Percentiles rank a stretch among this genome's conserved stretches.
These are phyloP conservation scores for Helobdella robusta DNA, from an alignment of 2,888 invertebrate species.

Conservation along the genomic window DNA sequence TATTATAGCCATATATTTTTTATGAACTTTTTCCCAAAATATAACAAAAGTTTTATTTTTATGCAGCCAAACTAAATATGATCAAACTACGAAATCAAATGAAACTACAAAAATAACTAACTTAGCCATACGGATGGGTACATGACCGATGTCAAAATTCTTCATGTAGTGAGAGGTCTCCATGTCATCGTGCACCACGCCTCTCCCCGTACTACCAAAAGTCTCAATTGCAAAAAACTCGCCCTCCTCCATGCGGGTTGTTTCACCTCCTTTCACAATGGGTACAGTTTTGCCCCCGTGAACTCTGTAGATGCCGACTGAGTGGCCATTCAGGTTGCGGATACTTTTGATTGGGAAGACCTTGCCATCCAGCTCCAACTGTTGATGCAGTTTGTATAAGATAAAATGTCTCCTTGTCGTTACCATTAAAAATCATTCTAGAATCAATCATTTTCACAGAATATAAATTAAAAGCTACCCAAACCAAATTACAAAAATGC, in stretches of 20 bases:
- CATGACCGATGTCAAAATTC: slow-evolving; percentile 81
- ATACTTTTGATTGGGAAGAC: slow-evolving; percentile 88
- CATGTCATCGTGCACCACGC: slow-evolving; percentile 89
- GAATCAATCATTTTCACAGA: no score
- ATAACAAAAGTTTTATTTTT: no score
- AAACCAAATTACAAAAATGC: not conserved
- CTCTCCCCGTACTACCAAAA: slow-evolving; percentile 90
- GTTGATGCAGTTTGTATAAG: not conserved
- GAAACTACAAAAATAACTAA: no score
- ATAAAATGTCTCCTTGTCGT: no score
- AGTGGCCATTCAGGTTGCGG: slow-evolving; percentile 94
- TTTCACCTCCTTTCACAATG: slow-evolving; percentile 96
- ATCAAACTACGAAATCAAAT: no score
- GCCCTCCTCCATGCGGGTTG: slow-evolving; percentile 68
- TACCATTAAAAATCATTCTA: no score
- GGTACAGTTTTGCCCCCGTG: slow-evolving; percentile 96
- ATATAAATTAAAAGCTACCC: no score
- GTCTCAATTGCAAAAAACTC: slow-evolving; percentile 99
- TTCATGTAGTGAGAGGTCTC: slow-evolving; percentile 99
- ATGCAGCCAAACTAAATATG: no score
- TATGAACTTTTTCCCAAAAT: no score
- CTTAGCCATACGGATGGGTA: slow-evolving; percentile 55
- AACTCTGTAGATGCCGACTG: slow-evolving; percentile 90
- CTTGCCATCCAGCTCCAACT: slow-evolving; percentile 85
- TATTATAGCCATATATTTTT: not conserved